A percentile compares a stretch with the other conserved stretches of the same genome.
Conservation (phyloP, 2,888 invertebrate genomes). For the Zele albiditarsus region DNA sequence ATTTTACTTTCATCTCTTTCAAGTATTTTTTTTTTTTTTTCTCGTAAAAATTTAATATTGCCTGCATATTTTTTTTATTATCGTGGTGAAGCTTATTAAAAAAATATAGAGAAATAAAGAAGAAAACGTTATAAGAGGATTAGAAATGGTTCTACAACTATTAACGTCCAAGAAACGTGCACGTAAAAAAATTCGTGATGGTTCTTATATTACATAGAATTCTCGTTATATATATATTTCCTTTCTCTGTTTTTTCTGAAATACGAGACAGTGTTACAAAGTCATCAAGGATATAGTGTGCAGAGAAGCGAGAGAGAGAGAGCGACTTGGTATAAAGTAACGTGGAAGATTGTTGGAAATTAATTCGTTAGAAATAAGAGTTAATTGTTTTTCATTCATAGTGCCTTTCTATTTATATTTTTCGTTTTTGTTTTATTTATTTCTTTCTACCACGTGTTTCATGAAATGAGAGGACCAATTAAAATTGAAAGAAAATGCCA, state of each 20-base stretch:
- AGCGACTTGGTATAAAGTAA: not conserved
- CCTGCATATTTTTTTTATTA: not conserved
- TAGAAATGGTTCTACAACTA: not conserved
- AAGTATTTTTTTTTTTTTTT: not conserved
- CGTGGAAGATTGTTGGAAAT: constrained; percentile 54
- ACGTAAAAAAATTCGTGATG: not conserved
- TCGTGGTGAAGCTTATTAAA: not conserved
- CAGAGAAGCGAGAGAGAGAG: not conserved
- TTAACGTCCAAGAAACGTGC: not conserved
- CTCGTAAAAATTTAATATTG: not conserved
- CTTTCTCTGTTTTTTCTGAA: not conserved
- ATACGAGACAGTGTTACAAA: not conserved
- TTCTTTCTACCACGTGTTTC: not conserved
- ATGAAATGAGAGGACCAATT: not conserved
- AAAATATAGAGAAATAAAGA: not conserved
- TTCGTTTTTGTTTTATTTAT: not conserved
- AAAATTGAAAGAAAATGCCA: not conserved
- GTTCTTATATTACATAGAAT: not conserved
- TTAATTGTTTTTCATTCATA: not conserved
- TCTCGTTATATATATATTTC: not conserved
- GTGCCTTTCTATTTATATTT: not conserved
- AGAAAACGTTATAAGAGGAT: not conserved
- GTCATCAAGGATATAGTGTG: not conserved
- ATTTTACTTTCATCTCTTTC: not conserved
- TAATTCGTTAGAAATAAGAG: constrained; percentile 61